Base-by-base conservation (phyloP, 2,888 invertebrate genomes). In the Cerastis rubricosa region DNA sequence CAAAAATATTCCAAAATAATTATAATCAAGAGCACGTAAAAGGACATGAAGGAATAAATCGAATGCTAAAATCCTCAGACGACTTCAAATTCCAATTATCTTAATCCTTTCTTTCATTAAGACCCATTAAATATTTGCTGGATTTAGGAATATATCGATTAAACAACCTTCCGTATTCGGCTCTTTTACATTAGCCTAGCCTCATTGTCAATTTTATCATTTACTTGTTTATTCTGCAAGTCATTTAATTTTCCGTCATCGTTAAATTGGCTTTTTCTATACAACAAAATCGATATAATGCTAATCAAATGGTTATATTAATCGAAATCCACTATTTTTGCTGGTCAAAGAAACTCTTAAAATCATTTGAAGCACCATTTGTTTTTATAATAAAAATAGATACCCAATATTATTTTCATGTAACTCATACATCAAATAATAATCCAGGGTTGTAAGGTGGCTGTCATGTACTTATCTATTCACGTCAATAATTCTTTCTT, bases 111-210 rank as follows among this genome's bases (percentile, higher is more conserved):
- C 61, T 77, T 83, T 78, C 71, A 75, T 78, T 79, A 51, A 61
- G 35, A 35, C 7, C 22, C 63, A 74, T 80, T 80, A 74, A 66
- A 81, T 69, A 64, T 68, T 71, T 49, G 7, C 72, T 70, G 1
- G 59, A 79, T 80, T 81, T 75, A 75, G 83, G 78, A 54, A 69
- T 49, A 75, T 73, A 75, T 59, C 69, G 64, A 66, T 68, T 75
- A n/a, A 35, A 71, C 72, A 71, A 74, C 77, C 63, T 85, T 78
- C 81, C 80, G 6, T 81, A 64, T 83, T 81, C 77, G 73, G 78
- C 35, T 51, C 17, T 5, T 45, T n/a, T 40, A 61, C 64, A 61
- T 76, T 61, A 61, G 70, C 47, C 49, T 61, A 61, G 70, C 47
- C 49, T 22, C 45, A 29, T 72, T 81, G 70, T 54, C 67, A 61